A percentile compares a stretch with the other conserved stretches of the same genome.
These are phyloP conservation scores for Carlito syrichta DNA, from an alignment of 2,113 vertebrate genomes.

Conservation along the genomic window DNA sequence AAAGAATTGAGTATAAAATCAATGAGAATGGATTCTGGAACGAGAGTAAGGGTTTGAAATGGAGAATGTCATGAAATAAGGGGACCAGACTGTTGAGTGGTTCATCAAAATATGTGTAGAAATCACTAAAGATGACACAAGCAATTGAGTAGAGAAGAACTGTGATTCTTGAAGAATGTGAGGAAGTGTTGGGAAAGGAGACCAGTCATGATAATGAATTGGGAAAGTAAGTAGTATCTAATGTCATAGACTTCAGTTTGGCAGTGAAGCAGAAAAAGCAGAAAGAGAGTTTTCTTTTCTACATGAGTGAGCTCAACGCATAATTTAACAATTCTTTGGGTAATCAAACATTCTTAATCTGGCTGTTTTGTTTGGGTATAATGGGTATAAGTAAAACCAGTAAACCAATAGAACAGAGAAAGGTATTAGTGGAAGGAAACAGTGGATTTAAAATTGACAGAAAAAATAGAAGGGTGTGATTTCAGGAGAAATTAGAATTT, in stretches of 20 bases:
- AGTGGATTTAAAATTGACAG: neutral
- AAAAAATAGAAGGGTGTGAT: neutral
- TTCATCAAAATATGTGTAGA: slow-evolving; percentile 16
- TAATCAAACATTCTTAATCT: neutral
- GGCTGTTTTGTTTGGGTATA: neutral
- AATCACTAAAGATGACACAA: neutral
- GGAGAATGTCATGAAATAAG: neutral
- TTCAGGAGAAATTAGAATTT: neutral
- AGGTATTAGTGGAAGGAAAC: neutral
- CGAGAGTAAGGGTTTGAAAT: neutral
- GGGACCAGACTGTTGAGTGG: neutral
- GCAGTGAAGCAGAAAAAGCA: neutral
- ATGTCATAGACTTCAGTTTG: neutral
- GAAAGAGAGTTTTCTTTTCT: neutral
- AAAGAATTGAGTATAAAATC: slow-evolving; percentile 24
- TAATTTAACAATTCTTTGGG: neutral
- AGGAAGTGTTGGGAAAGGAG: neutral
- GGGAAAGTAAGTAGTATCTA: neutral
- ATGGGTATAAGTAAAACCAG: neutral
- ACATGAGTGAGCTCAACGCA: neutral
- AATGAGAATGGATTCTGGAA: slow-evolving; percentile 18
- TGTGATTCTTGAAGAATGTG: neutral
- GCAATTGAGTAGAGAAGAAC: neutral
- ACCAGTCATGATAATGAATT: neutral
- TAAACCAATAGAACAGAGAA: neutral